These are phyloP conservation scores for Suricata suricatta DNA, from an alignment of 2,113 vertebrate species.

Conservation along the genomic window DNA sequence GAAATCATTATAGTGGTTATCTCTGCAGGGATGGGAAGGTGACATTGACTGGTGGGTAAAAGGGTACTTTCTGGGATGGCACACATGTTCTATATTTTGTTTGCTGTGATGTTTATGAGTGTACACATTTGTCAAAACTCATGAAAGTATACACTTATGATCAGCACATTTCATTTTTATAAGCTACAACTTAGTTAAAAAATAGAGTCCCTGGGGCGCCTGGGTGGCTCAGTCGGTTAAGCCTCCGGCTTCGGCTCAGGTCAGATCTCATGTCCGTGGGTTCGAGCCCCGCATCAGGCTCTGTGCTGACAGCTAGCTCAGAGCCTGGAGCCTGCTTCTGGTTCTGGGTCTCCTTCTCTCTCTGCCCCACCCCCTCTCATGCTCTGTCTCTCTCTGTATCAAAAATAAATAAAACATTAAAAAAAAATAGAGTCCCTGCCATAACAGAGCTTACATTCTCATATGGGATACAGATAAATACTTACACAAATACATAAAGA, in stretches of 20 bases:
- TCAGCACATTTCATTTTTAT: background rate
- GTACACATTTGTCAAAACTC: background rate
- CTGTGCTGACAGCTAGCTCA: too few species aligned
- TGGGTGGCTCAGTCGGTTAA: too few species aligned
- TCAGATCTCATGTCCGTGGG: too few species aligned
- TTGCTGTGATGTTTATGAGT: background rate
- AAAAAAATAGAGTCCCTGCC: background rate
- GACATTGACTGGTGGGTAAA: background rate
- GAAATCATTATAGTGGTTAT: background rate
- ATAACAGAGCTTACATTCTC: background rate
- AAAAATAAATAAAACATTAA: too few species aligned
- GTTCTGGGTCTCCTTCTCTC: too few species aligned
- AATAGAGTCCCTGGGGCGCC: background rate
- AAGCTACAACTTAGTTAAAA: constrained; percentile 3
- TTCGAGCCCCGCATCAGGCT: too few species aligned
- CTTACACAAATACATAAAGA: background rate
- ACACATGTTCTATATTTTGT: background rate
- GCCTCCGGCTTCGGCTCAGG: too few species aligned
- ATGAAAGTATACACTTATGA: background rate
- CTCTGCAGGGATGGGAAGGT: background rate
- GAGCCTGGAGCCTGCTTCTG: too few species aligned
- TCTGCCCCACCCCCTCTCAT: too few species aligned
- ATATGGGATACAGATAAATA: background rate
- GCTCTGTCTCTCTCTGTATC: too few species aligned
- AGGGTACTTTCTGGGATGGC: background rate